phyloP scores from a whole-genome alignment of 2,888 invertebrate genomes.

The Erebia palarica region DNA sequence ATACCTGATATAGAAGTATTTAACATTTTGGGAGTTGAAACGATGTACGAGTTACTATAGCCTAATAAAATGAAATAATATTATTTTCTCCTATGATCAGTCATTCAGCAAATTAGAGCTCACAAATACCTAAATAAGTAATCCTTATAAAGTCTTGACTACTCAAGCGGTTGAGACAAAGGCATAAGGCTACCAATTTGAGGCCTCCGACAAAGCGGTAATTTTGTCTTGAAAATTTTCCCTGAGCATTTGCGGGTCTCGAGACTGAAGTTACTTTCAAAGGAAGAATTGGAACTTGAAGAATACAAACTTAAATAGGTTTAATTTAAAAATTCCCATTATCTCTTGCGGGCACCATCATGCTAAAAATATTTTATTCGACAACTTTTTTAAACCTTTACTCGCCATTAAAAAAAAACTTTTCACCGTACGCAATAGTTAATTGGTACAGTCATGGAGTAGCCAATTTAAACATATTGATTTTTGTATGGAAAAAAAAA shows the following conservation, averaged over 20 bases:
- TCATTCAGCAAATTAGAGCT: constrained; percentile 1
- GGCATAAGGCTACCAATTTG: constrained; percentile 14
- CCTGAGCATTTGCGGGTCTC: neutral
- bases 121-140: constrained; percentile 4
- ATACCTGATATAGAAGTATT: too few relatives aligned
- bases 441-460: too few relatives aligned
- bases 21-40: too few relatives aligned
- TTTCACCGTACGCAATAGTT: too few relatives aligned
- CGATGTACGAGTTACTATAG: too few relatives aligned
- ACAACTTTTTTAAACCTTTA: too few relatives aligned
- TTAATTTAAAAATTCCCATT: too few relatives aligned
- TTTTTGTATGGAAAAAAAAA: too few relatives aligned
- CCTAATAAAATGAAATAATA: neutral
- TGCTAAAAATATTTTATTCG: too few relatives aligned
- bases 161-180: constrained; percentile 3
- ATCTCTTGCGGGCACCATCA: too few relatives aligned
- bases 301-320: neutral
- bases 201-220: constrained; percentile 18
- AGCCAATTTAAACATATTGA: too few relatives aligned
- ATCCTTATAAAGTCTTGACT: constrained; percentile 8
- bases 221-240: constrained; percentile 19
- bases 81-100: neutral
- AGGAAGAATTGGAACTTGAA: constrained; percentile 4
- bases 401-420: too few relatives aligned
- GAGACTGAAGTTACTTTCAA: constrained; percentile 9